Conservation (phyloP, 2,797 vertebrate species). For the Alfaro cultratus region DNA sequence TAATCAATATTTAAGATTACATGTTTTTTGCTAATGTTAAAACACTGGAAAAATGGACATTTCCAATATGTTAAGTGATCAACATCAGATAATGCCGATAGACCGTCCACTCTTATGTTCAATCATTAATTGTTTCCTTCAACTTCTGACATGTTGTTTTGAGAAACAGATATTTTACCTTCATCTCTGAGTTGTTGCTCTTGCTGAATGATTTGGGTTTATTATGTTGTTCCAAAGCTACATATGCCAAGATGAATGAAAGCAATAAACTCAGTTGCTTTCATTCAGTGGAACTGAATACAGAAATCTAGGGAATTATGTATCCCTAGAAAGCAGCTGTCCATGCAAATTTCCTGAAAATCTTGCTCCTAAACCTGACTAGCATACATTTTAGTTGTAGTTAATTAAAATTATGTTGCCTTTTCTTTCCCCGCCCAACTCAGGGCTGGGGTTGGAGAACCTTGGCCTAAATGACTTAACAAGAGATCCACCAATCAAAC, state of each 20-base stretch:
- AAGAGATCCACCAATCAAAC: neutral
- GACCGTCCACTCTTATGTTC: no score
- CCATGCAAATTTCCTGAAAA: neutral
- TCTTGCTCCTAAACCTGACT: neutral
- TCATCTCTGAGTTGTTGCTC: neutral
- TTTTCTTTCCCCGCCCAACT: neutral
- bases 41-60: neutral
- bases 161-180: no score
- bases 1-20: neutral
- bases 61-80: neutral
- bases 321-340: neutral
- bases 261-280: neutral
- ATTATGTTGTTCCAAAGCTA: neutral
- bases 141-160: no score
- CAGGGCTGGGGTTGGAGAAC: neutral
- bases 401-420: neutral
- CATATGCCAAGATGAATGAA: neutral
- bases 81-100: no score
- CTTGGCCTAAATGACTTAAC: neutral
- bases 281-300: no score
- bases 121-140: neutral
- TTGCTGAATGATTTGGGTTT: neutral
- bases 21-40: neutral
- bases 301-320: neutral
- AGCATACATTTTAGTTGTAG: neutral